A percentile compares a stretch with the other conserved stretches of the same genome.
Conservation (phyloP, 2,113 vertebrate species). For the Lipotes vexillifer region DNA sequence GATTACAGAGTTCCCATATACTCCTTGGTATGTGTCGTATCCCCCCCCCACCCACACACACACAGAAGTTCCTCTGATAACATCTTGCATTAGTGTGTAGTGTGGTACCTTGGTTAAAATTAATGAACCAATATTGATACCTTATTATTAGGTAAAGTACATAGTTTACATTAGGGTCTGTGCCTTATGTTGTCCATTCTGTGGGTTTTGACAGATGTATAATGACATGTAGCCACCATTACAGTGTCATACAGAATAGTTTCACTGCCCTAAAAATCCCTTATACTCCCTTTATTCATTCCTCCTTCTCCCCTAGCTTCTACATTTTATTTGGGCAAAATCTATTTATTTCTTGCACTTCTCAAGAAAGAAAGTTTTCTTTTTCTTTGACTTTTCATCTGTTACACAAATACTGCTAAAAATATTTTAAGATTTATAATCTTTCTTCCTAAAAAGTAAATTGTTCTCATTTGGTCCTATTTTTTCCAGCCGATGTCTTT, state of each 20-base stretch:
- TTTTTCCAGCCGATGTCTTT: background rate
- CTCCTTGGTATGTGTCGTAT: background rate
- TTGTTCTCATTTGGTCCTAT: background rate
- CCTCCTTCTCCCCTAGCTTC: background rate
- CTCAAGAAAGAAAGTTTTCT: background rate
- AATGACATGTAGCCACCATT: fast-evolving
- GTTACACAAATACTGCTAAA: background rate
- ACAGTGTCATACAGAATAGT: background rate
- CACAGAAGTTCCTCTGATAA: too few relatives aligned
- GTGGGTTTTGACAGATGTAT: background rate
- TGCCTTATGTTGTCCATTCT: background rate
- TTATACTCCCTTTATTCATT: background rate
- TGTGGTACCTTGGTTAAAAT: background rate
- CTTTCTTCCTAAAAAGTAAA: background rate
- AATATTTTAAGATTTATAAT: background rate
- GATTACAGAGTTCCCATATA: background rate
- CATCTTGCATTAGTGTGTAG: background rate
- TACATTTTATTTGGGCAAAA: conserved; percentile 21
- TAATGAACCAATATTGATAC: background rate
- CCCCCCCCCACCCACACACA: fast-evolving
- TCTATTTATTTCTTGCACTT: background rate
- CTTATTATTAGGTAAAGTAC: background rate
- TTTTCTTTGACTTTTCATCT: background rate
- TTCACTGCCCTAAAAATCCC: background rate
- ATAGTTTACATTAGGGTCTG: background rate